A percentile compares a stretch with the other conserved stretches of the same genome.
Conservation (phyloP, 2,888 invertebrate species). For the Macrophya annulata region DNA sequence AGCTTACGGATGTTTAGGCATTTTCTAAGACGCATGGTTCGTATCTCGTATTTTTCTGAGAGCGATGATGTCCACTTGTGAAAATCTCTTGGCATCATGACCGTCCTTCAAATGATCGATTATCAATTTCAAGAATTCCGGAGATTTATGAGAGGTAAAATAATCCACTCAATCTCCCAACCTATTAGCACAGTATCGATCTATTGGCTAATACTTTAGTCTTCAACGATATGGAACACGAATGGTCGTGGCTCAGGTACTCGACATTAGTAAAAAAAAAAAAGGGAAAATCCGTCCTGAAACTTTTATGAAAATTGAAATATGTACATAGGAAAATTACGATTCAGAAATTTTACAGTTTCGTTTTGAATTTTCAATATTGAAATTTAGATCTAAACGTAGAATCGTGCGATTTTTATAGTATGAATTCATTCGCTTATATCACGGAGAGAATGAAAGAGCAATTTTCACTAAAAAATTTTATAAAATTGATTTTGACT, state of each 20-base stretch:
- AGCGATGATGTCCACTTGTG: neutral
- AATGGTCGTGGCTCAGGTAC: neutral
- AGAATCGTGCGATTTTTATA: neutral
- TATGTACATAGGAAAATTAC: neutral
- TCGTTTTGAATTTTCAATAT: neutral
- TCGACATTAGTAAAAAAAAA: neutral
- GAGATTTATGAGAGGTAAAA: neutral
- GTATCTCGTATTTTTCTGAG: neutral
- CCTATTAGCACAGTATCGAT: slow-evolving; percentile 16
- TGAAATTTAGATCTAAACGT: neutral
- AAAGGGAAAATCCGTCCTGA: too few relatives aligned
- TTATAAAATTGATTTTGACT: too few relatives aligned
- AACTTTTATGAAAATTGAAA: neutral
- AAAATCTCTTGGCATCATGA: neutral
- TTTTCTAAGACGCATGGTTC: neutral
- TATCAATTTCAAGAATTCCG: neutral
- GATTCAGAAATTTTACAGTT: neutral
- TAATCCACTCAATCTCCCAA: neutral
- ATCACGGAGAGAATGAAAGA: too few relatives aligned
- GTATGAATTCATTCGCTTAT: too few relatives aligned
- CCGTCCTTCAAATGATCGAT: slow-evolving; percentile 22
- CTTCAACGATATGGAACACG: slow-evolving; percentile 11
- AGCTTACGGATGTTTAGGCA: neutral
- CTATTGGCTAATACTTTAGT: slow-evolving; percentile 16
- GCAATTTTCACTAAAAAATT: too few relatives aligned